Evolutionary conservation across 1,140 invertebrate genomes (phyloP).

Genomic region (Venustaconcha ellipsiformis): DNA sequence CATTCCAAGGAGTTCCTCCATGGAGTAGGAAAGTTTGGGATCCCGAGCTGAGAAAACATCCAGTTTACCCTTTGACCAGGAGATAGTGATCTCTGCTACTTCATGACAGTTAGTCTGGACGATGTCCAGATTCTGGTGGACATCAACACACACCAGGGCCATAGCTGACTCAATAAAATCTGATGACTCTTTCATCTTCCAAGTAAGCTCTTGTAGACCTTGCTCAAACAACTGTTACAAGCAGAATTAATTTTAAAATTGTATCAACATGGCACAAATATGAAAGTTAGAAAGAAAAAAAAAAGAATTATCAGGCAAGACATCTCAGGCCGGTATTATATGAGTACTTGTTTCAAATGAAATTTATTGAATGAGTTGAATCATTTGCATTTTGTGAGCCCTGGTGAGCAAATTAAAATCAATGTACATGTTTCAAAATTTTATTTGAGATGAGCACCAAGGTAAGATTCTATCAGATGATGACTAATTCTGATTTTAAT

Average conservation of each 20-base stretch:
- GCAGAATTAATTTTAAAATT: slow-evolving; percentile 2
- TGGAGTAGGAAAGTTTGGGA: slow-evolving; percentile 53
- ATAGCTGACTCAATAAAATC: slow-evolving; percentile 68
- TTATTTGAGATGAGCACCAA: no score
- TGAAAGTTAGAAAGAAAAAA: no score
- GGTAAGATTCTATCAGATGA: no score
- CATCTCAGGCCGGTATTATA: no score
- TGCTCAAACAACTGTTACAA: slow-evolving; percentile 56
- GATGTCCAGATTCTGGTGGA: slow-evolving; percentile 65
- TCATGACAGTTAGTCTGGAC: slow-evolving; percentile 67
- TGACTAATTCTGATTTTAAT: no score
- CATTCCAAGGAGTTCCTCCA: slow-evolving; percentile 63
- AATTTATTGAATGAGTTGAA: no score
- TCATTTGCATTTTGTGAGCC: no score
- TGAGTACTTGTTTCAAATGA: no score
- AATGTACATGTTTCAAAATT: no score
- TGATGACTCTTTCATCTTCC: slow-evolving; percentile 67
- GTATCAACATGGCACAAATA: not conserved
- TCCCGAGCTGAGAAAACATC: slow-evolving; percentile 60
- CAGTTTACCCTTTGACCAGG: slow-evolving; percentile 60
- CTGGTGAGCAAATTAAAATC: no score
- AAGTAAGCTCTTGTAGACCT: slow-evolving; percentile 63
- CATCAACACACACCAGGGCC: slow-evolving; percentile 63
- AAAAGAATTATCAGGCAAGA: no score
- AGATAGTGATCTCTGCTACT: slow-evolving; percentile 59